Base-by-base conservation (phyloP, 2,113 vertebrate genomes). In the Ia io region DNA sequence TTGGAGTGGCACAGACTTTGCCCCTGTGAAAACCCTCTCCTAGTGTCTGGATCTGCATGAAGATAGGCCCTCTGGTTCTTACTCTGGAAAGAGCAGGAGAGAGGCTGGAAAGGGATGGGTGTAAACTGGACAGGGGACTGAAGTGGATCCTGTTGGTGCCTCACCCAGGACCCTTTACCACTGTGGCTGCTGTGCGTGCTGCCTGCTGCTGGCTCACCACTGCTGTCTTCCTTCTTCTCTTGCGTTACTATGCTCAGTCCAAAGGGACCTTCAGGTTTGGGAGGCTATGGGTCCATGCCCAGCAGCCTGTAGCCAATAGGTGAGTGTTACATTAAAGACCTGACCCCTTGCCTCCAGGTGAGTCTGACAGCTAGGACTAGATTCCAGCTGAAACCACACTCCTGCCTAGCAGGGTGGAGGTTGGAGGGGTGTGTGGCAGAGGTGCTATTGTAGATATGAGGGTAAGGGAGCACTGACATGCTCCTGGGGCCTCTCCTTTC, bases 391-490 rank as follows among this genome's bases (percentile, higher is more conserved):
- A 67, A 74, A 69, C 10, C 44, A 30, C 87, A 67, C 37, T 37
- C 13, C 10, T 28, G 42, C 14, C 3, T 56, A 3, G 69, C n/a
- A 9, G 53, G 6, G 40, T 6, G 6, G 40, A 13, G 11, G 40
- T 30, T 59, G 53, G 32, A 67, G 28, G 30, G n/a, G 49, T n/a
- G 32, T n/a, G 42, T 53, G 65, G 22, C 85, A n/a, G 76, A 56
- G 6, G 30, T 25, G n/a, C 30, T 67, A 5, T 6, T 0, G 0
- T 42, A n/a, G 28, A 6, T 6, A 8, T 4, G 23, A 74, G 8
- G 12, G 20, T 6, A 3, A 10, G 12, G 69, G 56, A 47, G 32
- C 49, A 49, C 2, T 5, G 30, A 40, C 35, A 9, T 18, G 23
- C 4, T 63, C 51, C 20, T 2, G 2, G 10, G 49, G 12, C 11